Base-by-base conservation (phyloP, 1,140 invertebrate species). In the Drosophila novamexicana region DNA sequence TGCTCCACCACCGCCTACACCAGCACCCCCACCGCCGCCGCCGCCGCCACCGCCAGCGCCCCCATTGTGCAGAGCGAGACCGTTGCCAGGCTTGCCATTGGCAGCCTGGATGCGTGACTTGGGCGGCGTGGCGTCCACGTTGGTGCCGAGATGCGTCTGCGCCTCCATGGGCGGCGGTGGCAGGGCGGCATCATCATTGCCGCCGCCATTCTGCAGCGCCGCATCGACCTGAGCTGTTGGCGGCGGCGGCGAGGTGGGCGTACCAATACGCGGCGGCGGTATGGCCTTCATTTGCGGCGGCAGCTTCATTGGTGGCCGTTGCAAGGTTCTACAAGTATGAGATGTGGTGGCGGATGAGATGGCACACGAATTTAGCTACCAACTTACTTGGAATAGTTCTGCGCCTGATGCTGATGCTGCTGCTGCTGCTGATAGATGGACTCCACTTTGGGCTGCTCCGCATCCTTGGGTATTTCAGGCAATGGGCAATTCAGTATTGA, bases 251-350 rank as follows among this genome's bases (percentile, higher is more conserved):
- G 91, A 92, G 14, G 90, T 91, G 39, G 88, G 90, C 72, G 89
- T 91, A 42, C 90, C 90, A 53, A 92, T 92, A 59, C 92, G 90
- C 7, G 92, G 92, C 56, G 92, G 91, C 37, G 92, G 91, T 68
- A 92, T 92, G 8, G 91, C 91, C 67, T 92, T 92, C 81, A 92
- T 92, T 57, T 91, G 92, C 39, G 91, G 89, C 64, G 91, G 91
- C 77, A 92, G 34, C 65, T 92, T 92, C 91, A 92, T 92, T 7
- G 89, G 90, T 39, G 91, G 90, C 67, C 91, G 79, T 66, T 92
- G 88, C 56, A 92, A 74, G 8, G 92, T 92, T 75, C 92, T 92
- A 49, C 12, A 58, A 9, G 7, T 18, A 8, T 7, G 22, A 22
- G 14, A 14, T 37, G 10, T 12, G 22, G 10, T 10, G 8, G 22